Base-by-base conservation (phyloP, 2,888 invertebrate genomes). In the Lasioglossum pauxillum region DNA sequence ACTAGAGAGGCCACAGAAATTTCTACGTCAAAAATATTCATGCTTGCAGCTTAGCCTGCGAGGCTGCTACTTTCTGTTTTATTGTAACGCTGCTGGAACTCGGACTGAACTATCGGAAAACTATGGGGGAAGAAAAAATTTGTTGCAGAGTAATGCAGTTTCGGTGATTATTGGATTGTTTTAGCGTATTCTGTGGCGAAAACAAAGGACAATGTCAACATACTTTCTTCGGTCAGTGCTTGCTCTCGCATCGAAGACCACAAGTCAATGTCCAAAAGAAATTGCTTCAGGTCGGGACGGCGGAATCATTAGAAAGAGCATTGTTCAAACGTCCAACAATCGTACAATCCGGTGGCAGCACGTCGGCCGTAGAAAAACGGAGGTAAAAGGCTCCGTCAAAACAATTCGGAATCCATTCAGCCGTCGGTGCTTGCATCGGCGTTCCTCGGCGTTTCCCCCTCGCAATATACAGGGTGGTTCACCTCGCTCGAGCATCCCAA, bases 361-460 rank as follows among this genome's bases (percentile, higher is more conserved):
- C 67, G 35, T 67, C 67, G 67, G 7, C 35, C 35, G 19, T 31
- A 35, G 31, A 35, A 67, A 67, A 35, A 19, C 19, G 31, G 35
- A 46, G 64, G 31, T 31, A 31, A 67, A 67, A 67, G 67, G 35
- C 35, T 35, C 35, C 67, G 67, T 67, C 67, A 67, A 67, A 67
- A 67, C 67, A 67, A 67, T 67, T 67, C 67, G 35, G 67, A 35
- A 67, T 67, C 67, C 67, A 67, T 67, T 67, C 35, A 67, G 1
- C 35, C 67, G 67, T 35, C 35, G 67, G 19, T 35, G 67, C 67
- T 35, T 35, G 67, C 35, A 19, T 31, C 67, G 35, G 19, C 67
- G 67, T 16, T 31, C 35, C 67, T 67, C 64, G 31, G 16, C 35
- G 64, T 19, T 35, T 31, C 35, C 19, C 35, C 35, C 19, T 23